Evolutionary conservation across 2,113 vertebrate species (phyloP).

Genomic region (Cochlearius cochlearius): DNA sequence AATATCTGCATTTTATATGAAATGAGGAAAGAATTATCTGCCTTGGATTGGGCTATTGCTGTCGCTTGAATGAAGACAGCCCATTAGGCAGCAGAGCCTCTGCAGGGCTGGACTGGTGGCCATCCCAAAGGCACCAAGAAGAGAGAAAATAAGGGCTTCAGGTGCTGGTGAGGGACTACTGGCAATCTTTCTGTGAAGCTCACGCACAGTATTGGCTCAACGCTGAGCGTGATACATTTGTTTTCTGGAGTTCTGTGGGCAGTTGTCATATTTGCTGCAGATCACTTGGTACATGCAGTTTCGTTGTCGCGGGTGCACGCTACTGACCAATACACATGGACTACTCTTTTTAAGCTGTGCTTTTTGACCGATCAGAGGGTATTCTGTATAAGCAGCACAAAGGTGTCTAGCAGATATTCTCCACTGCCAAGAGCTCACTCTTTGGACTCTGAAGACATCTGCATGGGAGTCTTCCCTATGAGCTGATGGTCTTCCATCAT

Average conservation of each 20-base stretch:
- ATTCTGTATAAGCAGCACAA: neutral
- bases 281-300: neutral
- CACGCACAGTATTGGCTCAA: neutral
- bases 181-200: neutral
- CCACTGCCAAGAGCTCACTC: neutral
- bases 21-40: neutral
- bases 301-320: neutral
- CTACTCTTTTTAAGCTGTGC: neutral
- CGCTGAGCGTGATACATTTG: rapidly evolving
- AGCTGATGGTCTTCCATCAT: neutral
- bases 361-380: neutral
- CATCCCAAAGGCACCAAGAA: neutral
- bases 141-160: neutral
- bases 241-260: neutral
- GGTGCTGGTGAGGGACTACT: neutral
- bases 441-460: neutral
- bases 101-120: neutral
- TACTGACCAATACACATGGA: neutral
- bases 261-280: neutral
- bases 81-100: neutral
- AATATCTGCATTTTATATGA: neutral
- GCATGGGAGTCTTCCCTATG: neutral
- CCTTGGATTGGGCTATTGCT: neutral
- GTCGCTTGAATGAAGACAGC: neutral
- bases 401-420: neutral